Evolutionary conservation across 2,888 invertebrate genomes (phyloP), one percentile per base, ranked within the genome.

Genomic region (Volucella inflata): DNA sequence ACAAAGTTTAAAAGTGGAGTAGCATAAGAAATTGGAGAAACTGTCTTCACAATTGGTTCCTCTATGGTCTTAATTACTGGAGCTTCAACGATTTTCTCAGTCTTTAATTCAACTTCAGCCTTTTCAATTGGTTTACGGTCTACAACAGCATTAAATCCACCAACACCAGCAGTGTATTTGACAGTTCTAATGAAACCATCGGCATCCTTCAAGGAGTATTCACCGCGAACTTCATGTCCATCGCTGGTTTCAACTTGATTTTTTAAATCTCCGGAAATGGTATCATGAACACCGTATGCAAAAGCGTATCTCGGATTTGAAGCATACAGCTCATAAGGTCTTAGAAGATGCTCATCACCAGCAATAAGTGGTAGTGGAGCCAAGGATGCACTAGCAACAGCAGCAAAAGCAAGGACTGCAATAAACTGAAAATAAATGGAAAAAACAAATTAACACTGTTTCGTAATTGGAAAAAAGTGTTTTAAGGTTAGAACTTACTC

Each of bases 121-220:
- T 78, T 30, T 3, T 48, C 62, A 62, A 87, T 51, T 11, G 91
- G 90, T 88, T 92, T 91, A 72, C 90, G 91, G 88, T 90, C 90
- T 10, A 93, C 93, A 55, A 92, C 90, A 67, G 93, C 93, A 88
- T 93, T 93, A 90, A 93, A 93, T 82, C 93, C 93, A 81, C 91
- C 89, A 8, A 90, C 88, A 88, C 92, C 92, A 78, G 93, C 92
- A 64, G 91, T 91, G 89, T 93, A 93, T 51, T 92, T 90, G 16
- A 93, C 93, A 53, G 90, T 91, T 84, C 93, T 90, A 87, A 90
- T 92, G 87, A 89, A 90, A 64, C 93, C 92, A 88, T 93, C 93
- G 70, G 93, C 83, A 76, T 93, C 92, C 57, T 92, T 89, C 16
- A 93, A 88, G 17, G 91, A 91, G 89, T 93, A 93, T 84, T 89